Conservation (phyloP, 2,888 invertebrate species). For the Andricus curvator region DNA sequence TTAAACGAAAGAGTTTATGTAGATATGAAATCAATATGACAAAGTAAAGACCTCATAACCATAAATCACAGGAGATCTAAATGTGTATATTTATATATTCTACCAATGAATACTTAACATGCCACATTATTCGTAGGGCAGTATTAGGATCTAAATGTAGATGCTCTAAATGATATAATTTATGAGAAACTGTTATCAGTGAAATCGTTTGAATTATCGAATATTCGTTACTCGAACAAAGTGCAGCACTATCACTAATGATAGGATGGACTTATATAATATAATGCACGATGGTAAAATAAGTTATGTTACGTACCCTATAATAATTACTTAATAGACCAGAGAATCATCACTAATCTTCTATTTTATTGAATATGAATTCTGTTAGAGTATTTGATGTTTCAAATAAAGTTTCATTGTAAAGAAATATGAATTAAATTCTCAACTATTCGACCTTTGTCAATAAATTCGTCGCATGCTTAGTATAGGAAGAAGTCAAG, state of each 20-base stretch:
- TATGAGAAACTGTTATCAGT: neutral
- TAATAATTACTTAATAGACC: neutral
- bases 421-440: neutral
- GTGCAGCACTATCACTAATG: neutral
- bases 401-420: neutral
- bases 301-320: neutral
- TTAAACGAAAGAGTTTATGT: neutral
- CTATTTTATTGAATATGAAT: neutral
- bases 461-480: neutral
- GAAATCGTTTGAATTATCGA: slow-evolving; percentile 7
- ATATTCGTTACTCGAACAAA: neutral
- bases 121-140: slow-evolving; percentile 30
- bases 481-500: neutral
- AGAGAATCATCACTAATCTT: neutral
- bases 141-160: slow-evolving; percentile 18
- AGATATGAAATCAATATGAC: slow-evolving; percentile 19
- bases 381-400: neutral
- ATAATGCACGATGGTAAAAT: neutral
- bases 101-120: slow-evolving; percentile 16
- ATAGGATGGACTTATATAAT: neutral
- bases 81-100: neutral
- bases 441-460: neutral
- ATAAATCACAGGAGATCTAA: neutral
- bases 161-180: slow-evolving; percentile 26
- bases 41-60: slow-evolving; percentile 1